Base-by-base conservation (phyloP, 2,888 invertebrate genomes). In the Lycocerus yunnanus region DNA sequence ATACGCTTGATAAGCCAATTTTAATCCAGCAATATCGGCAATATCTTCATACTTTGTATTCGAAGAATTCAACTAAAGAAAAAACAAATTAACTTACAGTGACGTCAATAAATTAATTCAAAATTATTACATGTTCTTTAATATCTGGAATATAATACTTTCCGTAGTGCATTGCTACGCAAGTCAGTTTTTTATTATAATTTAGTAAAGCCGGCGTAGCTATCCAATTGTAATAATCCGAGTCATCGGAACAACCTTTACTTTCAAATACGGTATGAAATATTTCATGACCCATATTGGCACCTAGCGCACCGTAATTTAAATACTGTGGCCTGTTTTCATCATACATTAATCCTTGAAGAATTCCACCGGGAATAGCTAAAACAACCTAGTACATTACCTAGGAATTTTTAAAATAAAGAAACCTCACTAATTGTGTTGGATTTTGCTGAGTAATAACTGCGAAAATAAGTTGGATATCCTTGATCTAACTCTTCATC, bases 141-240 rank as follows among this genome's bases (percentile, higher is more conserved):
- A 94, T 92, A 86, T 92, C 92, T 43, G 90, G 89, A n/a, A 94
- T 93, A 0, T 93, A 93, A 84, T 94, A 97, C 86, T 95, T 95
- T 73, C 93, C 93, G 84, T 97, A 97, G 85, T 97, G 97, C 80
- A 95, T 90, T 78, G 96, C 94, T 82, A 98, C 95, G 85, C 98
- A 98, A 83, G 93, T 90, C 0, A 97, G 93, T 84, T 93, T 94
- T 79, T 93, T 90, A 75, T 95, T 88, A 86, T 96, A 98, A 65
- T 92, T 92, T 78, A 92, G 90, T 81, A 95, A 93, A 6, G 97
- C 97, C 77, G 90, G 88, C 66, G 93, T 89, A 77, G 93, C 92
- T 96, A 97, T 97, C 97, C 97, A 97, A 83, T 96, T 95, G 9
- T 93, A 91, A 72, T 96, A 88, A 85, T 97, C 96, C 9, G 97